Evolutionary conservation across 2,113 vertebrate species (phyloP).

Genomic region (Equus przewalskii): DNA sequence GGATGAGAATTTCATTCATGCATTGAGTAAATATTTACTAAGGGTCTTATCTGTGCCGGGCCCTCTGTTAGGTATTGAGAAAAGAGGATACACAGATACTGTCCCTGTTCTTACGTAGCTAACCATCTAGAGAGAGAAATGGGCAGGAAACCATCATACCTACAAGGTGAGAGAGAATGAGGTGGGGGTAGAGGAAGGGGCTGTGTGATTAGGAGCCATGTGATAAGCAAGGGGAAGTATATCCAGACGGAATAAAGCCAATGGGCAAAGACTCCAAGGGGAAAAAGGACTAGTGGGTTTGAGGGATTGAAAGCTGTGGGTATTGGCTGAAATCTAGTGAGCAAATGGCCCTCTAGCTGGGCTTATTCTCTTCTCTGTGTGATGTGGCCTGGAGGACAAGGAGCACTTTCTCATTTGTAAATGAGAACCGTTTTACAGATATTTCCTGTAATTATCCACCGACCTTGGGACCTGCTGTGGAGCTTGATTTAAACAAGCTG

Average conservation of each 20-base stretch:
- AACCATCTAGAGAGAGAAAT: neutral
- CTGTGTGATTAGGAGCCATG: neutral
- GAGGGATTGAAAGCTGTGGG: neutral
- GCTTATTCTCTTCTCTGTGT: neutral
- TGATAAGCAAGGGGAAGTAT: accelerated
- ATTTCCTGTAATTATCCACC: constrained; percentile 59
- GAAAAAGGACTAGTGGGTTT: neutral
- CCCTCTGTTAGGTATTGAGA: neutral
- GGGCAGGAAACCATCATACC: neutral
- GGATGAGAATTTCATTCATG: constrained; percentile 67
- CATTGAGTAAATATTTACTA: constrained; percentile 65
- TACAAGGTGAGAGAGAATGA: neutral
- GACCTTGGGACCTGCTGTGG: neutral
- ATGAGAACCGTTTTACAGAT: constrained; percentile 17
- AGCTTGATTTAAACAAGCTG: constrained; percentile 15
- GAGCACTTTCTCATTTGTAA: constrained; percentile 58
- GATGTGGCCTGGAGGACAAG: neutral
- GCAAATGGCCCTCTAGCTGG: neutral
- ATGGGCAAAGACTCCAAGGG: neutral
- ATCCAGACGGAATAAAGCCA: neutral
- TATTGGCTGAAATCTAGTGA: neutral
- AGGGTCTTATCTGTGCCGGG: neutral
- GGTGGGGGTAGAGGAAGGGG: accelerated
- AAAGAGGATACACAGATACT: neutral
- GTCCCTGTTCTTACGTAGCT: neutral